phyloP scores from a whole-genome alignment of 2,797 vertebrate species.

The Acanthurus leucopareius region DNA sequence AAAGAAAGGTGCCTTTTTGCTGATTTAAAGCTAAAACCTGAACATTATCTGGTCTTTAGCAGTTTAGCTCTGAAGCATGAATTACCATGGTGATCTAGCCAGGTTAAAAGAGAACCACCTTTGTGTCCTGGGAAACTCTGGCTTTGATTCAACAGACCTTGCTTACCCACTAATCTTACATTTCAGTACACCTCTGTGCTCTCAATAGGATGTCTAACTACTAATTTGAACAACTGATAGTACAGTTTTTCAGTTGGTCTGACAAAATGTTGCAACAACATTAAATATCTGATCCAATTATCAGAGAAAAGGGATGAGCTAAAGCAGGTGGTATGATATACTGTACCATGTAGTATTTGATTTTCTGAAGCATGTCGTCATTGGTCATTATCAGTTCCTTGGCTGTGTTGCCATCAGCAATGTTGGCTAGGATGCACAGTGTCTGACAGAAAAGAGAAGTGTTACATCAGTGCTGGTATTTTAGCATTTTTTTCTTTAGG shows the following conservation, averaged over 20 bases:
- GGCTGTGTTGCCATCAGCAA: constrained; percentile 97
- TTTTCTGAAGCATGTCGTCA: constrained; percentile 98
- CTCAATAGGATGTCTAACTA: neutral
- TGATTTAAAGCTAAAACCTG: too few species aligned
- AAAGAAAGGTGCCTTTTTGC: too few species aligned
- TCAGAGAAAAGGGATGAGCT: neutral
- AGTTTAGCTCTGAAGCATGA: too few species aligned
- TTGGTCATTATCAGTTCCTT: constrained; percentile 99
- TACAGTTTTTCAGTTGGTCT: neutral
- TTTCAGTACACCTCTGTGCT: too few species aligned
- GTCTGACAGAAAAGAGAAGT: constrained; percentile 85
- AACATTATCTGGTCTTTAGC: too few species aligned
- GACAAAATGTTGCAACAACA: neutral
- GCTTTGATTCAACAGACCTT: too few species aligned
- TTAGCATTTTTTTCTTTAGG: neutral
- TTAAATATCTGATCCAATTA: too few species aligned
- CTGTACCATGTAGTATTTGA: constrained; percentile 98
- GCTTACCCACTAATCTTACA: too few species aligned
- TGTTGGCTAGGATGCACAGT: constrained; percentile 96
- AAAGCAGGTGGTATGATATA: neutral
- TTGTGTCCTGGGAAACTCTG: too few species aligned
- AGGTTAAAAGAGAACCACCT: too few species aligned
- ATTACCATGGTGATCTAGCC: too few species aligned
- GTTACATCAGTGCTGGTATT: neutral
- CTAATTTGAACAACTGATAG: neutral